A percentile compares a stretch with the other conserved stretches of the same genome.
phyloP scores from a whole-genome alignment of 2,888 invertebrate genomes.

The Caenorhabditis sp. region DNA sequence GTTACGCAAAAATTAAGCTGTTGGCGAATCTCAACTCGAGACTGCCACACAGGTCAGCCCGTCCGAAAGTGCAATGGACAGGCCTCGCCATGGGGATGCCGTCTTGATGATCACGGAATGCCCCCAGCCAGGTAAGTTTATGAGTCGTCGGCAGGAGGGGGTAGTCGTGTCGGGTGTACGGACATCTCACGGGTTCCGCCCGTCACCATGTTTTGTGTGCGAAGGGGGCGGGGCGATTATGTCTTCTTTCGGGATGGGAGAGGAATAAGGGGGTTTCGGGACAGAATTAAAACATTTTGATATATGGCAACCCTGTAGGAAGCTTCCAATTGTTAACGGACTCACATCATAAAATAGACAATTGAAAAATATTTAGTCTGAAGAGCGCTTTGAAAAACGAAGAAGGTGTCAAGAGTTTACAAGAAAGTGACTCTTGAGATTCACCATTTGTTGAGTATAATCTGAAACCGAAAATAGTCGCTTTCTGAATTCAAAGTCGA shows the following conservation, averaged over 20 bases:
- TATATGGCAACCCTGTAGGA: no score
- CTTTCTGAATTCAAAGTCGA: no score
- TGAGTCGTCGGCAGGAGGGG: slow-evolving; percentile 84
- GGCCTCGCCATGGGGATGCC: slow-evolving; percentile 88
- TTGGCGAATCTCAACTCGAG: slow-evolving; percentile 86
- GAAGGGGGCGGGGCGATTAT: not conserved
- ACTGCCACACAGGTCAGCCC: slow-evolving; percentile 89
- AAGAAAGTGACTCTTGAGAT: no score
- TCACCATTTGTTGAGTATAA: no score
- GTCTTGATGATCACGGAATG: slow-evolving; percentile 88
- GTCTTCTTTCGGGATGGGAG: not conserved
- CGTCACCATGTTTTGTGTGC: not conserved
- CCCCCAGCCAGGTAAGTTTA: slow-evolving; percentile 89
- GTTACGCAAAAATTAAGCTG: slow-evolving; percentile 79
- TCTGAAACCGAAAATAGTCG: no score
- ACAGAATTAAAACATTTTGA: no score
- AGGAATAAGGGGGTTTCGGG: not conserved
- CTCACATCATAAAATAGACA: no score
- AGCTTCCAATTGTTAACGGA: no score
- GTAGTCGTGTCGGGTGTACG: not conserved
- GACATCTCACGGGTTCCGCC: slow-evolving; percentile 1
- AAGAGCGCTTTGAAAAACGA: no score
- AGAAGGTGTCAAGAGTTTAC: no score
- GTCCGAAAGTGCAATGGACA: slow-evolving; percentile 88
- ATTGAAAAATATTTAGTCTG: no score